phyloP scores from a whole-genome alignment of 2,888 invertebrate genomes.

The Atrina japonica region DNA sequence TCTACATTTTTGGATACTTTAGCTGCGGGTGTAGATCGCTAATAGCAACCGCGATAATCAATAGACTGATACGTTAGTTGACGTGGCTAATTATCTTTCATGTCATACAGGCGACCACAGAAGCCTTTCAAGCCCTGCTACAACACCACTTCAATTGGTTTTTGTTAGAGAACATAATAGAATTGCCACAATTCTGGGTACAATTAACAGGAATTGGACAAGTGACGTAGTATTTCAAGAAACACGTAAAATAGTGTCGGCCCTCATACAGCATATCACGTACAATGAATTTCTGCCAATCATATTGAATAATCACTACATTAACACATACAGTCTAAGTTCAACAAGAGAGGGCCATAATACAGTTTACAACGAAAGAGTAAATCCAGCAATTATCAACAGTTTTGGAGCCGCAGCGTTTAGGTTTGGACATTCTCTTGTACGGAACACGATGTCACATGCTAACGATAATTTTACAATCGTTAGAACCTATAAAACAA shows the following conservation, averaged over 20 bases:
- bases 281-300: conserved; percentile 13
- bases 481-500: background rate
- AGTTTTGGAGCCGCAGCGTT: background rate
- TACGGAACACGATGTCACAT: background rate
- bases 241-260: background rate
- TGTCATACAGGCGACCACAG: conserved; percentile 7
- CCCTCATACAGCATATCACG: conserved; percentile 2
- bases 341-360: background rate
- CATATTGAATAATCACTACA: background rate
- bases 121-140: background rate
- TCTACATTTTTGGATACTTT: too few species aligned
- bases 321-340: background rate
- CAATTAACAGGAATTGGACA: background rate
- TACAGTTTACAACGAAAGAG: background rate
- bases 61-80: too few species aligned
- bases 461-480: conserved; percentile 4
- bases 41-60: too few species aligned
- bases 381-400: conserved; percentile 7
- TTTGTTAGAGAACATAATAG: conserved; percentile 8
- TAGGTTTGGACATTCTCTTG: background rate
- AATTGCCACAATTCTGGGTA: conserved; percentile 1
- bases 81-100: background rate
- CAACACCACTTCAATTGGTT: background rate
- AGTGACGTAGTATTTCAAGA: conserved; percentile 1
- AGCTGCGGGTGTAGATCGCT: too few species aligned